Base-by-base conservation (phyloP, 2,888 invertebrate species). In the Chymomyza caudatula region DNA sequence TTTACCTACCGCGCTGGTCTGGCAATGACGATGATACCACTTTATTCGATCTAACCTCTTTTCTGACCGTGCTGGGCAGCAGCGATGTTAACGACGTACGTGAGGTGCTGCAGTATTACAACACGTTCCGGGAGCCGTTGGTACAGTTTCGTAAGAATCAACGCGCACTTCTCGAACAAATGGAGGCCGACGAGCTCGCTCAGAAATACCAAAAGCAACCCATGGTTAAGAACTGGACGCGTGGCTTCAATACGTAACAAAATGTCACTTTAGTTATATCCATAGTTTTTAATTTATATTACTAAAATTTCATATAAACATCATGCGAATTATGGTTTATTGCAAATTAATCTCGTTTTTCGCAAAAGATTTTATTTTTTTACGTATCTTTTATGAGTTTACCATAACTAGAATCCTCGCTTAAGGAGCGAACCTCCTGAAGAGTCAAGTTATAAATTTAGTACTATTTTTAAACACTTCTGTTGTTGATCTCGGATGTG, bases 11-110 rank as follows among this genome's bases (percentile, higher is more conserved):
- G 63, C 94, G 96, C 87, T 99, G 99, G 99, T 92, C 92, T 67
- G 99, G 99, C 1, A 95, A 96, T 67, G 97, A 98, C 88, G 95
- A 97, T 75, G 99, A 99, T 89, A 94, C 95, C 0, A 93, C 95
- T 0, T 92, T 99, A 0, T 92, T 96, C 49, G 98, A 99, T 90
- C 92, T 99, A 47, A 96, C 97, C 13, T 94, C 96, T 77, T 95
- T 99, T 89, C 92, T 99, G 19, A 95, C 95, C 91, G 98, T 97
- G 19, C 94, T 99, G 88, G 95, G 96, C 23, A 92, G 94, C 76
- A 95, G 96, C 65, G 95, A 96, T 73, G 95, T 98, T 8, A 94
- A 95, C 19, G 99, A 99, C 91, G 98, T 99, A 0, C 92, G 99
- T 64, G 96, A 97, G 60, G 98, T 98, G 47, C 91, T 99, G 55